phyloP scores from a whole-genome alignment of 2,797 vertebrate species.

The Hippocampus kuda region DNA sequence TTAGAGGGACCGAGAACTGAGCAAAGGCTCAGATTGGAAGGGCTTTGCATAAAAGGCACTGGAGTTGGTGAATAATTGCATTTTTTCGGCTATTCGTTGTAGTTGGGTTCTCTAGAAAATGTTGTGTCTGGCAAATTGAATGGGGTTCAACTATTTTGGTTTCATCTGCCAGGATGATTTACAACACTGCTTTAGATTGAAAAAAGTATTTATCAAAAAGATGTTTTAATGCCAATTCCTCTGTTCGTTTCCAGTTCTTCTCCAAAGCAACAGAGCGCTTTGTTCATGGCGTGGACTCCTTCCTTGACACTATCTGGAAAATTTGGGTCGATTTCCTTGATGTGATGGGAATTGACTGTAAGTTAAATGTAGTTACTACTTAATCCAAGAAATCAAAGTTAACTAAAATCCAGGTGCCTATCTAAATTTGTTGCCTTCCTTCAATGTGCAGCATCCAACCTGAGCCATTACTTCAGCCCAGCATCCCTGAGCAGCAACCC shows the following conservation, averaged over 20 bases:
- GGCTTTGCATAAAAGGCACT: no score
- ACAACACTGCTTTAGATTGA: background rate
- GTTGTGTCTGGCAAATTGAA: no score
- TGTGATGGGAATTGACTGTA: constrained; percentile 92
- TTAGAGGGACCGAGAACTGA: no score
- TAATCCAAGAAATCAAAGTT: background rate
- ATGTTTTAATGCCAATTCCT: background rate
- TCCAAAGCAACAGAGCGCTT: constrained; percentile 88
- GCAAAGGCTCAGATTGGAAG: no score
- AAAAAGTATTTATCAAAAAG: background rate
- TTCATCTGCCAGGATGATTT: background rate
- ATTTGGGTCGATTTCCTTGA: constrained; percentile 90
- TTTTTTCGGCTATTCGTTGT: no score
- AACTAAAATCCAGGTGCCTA: background rate
- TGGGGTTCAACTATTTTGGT: no score
- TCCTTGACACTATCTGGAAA: constrained; percentile 87
- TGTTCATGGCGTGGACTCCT: constrained; percentile 85
- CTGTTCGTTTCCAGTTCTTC: constrained; percentile 72
- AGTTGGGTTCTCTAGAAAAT: no score
- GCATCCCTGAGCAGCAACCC: constrained; percentile 81
- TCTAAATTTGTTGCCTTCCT: constrained; percentile 3
- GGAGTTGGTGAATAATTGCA: no score
- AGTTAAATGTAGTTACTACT: constrained; percentile 29
- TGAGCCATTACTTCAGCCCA: constrained; percentile 88
- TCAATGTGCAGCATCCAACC: constrained; percentile 61